phyloP scores from a whole-genome alignment of 2,797 vertebrate species.

The Gymnodraco acuticeps region DNA sequence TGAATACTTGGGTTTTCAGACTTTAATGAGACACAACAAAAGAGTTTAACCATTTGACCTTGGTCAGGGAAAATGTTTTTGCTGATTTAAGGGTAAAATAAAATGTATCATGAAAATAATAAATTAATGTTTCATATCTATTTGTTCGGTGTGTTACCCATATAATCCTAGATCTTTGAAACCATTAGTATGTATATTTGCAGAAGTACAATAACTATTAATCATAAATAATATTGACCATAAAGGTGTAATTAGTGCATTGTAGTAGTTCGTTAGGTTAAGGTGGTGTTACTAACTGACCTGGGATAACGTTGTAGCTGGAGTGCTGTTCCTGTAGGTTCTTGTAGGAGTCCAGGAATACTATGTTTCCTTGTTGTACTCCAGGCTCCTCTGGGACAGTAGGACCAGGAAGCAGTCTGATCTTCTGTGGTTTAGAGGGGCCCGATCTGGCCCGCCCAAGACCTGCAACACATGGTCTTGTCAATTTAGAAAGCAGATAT shows the following conservation, averaged over 20 bases:
- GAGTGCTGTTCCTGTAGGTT: conserved; percentile 81
- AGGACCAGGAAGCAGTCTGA: conserved; percentile 52
- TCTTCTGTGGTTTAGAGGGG: conserved; percentile 52
- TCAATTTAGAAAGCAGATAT: background rate
- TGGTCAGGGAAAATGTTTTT: background rate
- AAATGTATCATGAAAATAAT: background rate
- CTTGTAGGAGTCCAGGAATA: conserved; percentile 81
- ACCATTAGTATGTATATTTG: background rate
- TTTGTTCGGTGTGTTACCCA: background rate
- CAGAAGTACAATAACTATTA: background rate
- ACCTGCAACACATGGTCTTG: conserved; percentile 53
- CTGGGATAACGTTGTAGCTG: conserved; percentile 90
- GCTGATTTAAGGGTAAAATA: background rate
- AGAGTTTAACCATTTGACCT: background rate
- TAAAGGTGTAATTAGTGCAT: background rate
- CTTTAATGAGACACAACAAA: background rate
- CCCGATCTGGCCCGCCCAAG: conserved; percentile 35
- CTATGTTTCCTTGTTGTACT: conserved; percentile 36
- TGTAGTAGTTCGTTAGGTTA: background rate
- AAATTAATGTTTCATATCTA: background rate
- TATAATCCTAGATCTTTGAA: background rate
- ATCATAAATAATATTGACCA: background rate
- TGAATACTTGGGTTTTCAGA: background rate
- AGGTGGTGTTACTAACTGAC: conserved; percentile 76
- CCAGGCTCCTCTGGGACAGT: conserved; percentile 66